A percentile compares a stretch with the other conserved stretches of the same genome.
Evolutionary conservation across 2,113 vertebrate genomes (phyloP).

Genomic region (Corydoras sp.): DNA sequence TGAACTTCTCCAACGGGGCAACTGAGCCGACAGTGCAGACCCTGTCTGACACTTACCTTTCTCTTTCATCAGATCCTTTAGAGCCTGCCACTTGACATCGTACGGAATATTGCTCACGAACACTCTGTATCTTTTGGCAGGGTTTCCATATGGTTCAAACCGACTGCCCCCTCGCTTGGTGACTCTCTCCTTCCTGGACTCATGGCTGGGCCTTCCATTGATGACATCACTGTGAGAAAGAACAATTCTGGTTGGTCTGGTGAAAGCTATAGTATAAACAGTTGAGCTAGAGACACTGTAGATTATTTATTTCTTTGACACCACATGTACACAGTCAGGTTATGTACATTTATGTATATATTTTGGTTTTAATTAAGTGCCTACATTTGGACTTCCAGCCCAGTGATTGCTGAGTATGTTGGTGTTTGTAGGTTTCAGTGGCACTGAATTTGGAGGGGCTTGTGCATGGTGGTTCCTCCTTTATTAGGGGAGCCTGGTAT

Average conservation of each 20-base stretch:
- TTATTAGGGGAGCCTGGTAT: too few relatives aligned
- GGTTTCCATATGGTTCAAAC: conserved; percentile 85
- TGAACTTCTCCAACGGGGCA: conserved; percentile 1
- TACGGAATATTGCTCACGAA: conserved; percentile 98
- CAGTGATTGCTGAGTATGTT: too few relatives aligned
- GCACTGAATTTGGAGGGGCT: too few relatives aligned
- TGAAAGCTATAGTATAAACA: too few relatives aligned
- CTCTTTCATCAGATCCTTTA: conserved; percentile 97
- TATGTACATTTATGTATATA: too few relatives aligned
- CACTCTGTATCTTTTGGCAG: conserved; percentile 83
- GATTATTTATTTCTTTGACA: too few relatives aligned
- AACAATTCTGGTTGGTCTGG: neutral
- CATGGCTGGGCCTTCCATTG: conserved; percentile 71
- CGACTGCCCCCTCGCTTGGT: conserved; percentile 82
- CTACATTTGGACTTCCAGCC: too few relatives aligned
- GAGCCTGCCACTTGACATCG: conserved; percentile 95
- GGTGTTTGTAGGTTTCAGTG: too few relatives aligned
- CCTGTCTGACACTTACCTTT: conserved; percentile 76
- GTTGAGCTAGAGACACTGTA: too few relatives aligned
- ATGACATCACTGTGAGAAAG: conserved; percentile 60
- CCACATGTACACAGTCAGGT: too few relatives aligned
- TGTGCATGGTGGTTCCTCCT: too few relatives aligned
- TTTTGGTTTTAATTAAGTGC: too few relatives aligned
- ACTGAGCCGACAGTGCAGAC: neutral
- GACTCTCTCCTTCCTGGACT: conserved; percentile 85